Percentiles rank a stretch among this genome's conserved stretches.
These are phyloP conservation scores for Anas platyrhynchos DNA, from an alignment of 2,113 vertebrate species.

Conservation along the genomic window DNA sequence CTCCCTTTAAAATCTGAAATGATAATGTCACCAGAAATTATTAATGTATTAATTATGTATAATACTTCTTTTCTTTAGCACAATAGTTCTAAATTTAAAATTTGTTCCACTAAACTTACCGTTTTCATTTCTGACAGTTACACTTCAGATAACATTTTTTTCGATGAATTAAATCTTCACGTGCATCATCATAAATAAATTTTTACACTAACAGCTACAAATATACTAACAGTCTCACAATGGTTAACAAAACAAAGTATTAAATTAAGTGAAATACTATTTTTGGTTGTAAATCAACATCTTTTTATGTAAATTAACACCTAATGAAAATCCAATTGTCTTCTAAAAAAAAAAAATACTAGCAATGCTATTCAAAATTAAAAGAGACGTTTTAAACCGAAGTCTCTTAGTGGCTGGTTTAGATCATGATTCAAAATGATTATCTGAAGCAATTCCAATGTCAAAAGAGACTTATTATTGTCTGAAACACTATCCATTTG, in stretches of 20 bases:
- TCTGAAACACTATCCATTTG: not conserved
- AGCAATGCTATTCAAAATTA: not conserved
- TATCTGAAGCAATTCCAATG: not conserved
- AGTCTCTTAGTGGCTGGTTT: not conserved
- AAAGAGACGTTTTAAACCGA: not conserved
- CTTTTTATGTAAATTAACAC: not conserved
- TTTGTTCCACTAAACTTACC: not conserved
- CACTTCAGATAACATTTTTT: not conserved
- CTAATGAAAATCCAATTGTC: not conserved
- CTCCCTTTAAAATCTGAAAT: not conserved
- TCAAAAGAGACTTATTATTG: not conserved
- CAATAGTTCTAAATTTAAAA: not conserved
- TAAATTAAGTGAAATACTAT: not conserved
- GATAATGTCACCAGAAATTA: not conserved
- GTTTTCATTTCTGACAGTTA: not conserved
- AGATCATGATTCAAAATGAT: not conserved
- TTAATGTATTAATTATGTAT: not conserved
- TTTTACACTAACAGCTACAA: not conserved
- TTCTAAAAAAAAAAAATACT: not conserved
- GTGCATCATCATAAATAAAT: not conserved
- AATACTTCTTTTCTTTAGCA: not conserved
- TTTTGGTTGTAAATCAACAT: not conserved
- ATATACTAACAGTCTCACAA: not conserved
- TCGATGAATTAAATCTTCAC: not conserved
- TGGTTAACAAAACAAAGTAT: not conserved